Evolutionary conservation across 2,888 invertebrate genomes (phyloP), one percentile per base, ranked within the genome.

Genomic region (Drosophila cognata): DNA sequence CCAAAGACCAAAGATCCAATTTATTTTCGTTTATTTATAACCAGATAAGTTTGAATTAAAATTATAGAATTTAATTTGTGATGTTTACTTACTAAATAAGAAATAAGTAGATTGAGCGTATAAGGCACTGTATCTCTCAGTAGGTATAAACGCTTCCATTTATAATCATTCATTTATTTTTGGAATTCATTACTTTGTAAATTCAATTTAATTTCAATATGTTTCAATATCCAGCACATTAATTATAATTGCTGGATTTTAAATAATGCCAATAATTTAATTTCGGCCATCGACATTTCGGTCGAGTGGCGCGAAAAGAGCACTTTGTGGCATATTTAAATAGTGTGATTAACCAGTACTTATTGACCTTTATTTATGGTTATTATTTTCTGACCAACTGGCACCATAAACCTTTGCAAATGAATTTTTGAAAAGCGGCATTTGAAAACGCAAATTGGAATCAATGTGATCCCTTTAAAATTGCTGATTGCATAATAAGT

Each of bases 241-340:
- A 25, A 8, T 29, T 46, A 6, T 29, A 31, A 28, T 59, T 48
- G 11, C 31, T 11, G 5, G 3, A 51, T 28, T 36, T 4, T 50
- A 38, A 64, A 64, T 60, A 33, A 51, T 16, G n/a, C 0, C 28
- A n/a, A 8, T 18, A 57, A 29, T 25, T 28, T 6, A 16, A 61
- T 38, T 50, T 36, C 11, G 8, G 5, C 13, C 3, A 28, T 0
- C 18, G n/a, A 35, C 8, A 2, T 8, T 46, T 25, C 16, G 13
- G n/a, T 41, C 5, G n/a, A 48, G 4, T 16, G 21, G 11, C 21
- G 6, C 1, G 6, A n/a, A n/a, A 18, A 4, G 16, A 46, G 33
- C 36, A 36, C 28, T 60, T 71, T 63, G 59, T 58, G 59, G 56
- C 52, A 38, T 58, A 63, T 68, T 71, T 65, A 28, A 43, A 56